Evolutionary conservation across 2,797 vertebrate species (phyloP), one percentile per base, ranked within the genome.

Genomic region (Halcyon chelicuti): DNA sequence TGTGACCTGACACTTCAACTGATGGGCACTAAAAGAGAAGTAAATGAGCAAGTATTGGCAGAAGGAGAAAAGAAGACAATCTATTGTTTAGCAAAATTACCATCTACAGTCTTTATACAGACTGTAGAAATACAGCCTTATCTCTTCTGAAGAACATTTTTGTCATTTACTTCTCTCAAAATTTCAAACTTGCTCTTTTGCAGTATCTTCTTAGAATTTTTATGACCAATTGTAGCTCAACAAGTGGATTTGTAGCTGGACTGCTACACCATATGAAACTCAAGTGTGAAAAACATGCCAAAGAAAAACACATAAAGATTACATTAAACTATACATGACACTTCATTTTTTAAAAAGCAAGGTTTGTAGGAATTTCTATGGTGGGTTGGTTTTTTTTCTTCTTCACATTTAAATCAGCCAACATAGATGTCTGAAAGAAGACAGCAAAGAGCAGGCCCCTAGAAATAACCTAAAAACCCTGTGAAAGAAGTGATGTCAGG

Each of bases 401-500:
- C 44, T 83, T 85, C 68, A 83, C 20, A 83, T 95, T 88, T 83
- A 88, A 94, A 91, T 86, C 37, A 93, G 18, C 29, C 72, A 91
- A 95, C 94, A 88, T 76, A 94, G 75, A 86, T 86, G 46, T 58
- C 89, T 86, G 85, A 84, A 95, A 78, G 84, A 80, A 94, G 71
- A 88, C 52, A 92, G 49, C 22, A 88, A 35, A 91, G 78, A 80
- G 23, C 62, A 75, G 26, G 7, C 35, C 68, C 62, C 78, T 80
- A 71, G 51, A 74, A 80, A 74, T 37, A 71, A 80, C 49, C 52
- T 82, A 66, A 86, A 92, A 63, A 26, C 44, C 3, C 22, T 65
- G 23, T n/a, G 58, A 80, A 83, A 79, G 31, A 82, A 94, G 18
- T 71, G 19, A 83, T 61, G 11, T 26, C 26, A 90, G 37, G 49